phyloP scores from a whole-genome alignment of 2,797 vertebrate species.

The Manis javanica region DNA sequence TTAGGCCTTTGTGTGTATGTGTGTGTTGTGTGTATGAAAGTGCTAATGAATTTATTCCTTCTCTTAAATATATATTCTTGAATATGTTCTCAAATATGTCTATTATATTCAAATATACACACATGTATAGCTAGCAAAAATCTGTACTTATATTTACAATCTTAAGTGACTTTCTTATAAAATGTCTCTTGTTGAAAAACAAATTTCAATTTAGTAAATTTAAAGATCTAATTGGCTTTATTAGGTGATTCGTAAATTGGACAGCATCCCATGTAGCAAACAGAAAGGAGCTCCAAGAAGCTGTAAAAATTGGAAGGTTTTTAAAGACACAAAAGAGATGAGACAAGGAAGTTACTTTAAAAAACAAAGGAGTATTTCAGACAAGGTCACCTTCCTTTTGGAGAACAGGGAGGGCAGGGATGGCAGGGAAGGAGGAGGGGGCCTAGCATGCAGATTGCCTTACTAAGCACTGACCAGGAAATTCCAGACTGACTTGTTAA shows the following conservation, averaged over 20 bases:
- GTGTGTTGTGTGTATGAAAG: not conserved
- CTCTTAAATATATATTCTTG: not conserved
- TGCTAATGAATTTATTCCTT: not conserved
- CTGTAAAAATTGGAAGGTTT: not conserved
- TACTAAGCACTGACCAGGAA: not conserved
- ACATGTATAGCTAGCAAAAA: not conserved
- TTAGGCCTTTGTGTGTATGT: not conserved
- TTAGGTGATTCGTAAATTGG: not conserved
- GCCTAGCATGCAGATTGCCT: not conserved
- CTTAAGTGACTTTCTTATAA: not conserved
- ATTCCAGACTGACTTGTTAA: not conserved
- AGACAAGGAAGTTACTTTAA: not conserved
- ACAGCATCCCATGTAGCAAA: not conserved
- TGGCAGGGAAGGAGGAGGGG: no score
- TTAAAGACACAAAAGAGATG: not conserved
- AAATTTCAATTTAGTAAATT: not conserved
- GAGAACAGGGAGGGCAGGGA: not conserved
- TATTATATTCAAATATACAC: not conserved
- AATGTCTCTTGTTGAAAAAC: not conserved
- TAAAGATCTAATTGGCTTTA: not conserved
- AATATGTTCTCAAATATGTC: not conserved
- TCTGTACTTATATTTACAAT: not conserved
- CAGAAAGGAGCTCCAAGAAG: not conserved
- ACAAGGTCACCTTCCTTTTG: not conserved
- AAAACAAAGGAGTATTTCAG: not conserved